phyloP scores from a whole-genome alignment of 2,797 vertebrate genomes.

The Epinephelus malabaricus region DNA sequence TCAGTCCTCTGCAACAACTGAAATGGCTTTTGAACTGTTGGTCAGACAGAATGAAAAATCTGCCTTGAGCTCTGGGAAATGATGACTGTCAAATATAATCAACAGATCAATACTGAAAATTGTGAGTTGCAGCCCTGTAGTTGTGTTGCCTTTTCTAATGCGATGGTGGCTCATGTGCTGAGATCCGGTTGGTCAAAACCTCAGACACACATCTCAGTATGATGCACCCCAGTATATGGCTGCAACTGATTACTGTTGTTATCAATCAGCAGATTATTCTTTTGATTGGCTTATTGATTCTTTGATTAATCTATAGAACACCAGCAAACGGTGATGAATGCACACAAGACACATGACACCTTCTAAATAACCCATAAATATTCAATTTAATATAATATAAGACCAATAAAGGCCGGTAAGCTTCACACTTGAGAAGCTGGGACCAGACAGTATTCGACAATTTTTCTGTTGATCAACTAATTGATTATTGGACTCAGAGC shows the following conservation, averaged over 20 bases:
- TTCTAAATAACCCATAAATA: background rate
- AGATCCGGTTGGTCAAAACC: background rate
- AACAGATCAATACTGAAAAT: background rate
- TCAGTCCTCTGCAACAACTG: background rate
- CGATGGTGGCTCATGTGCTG: background rate
- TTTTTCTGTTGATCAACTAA: too few species aligned
- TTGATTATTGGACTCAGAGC: too few species aligned
- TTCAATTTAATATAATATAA: too few species aligned
- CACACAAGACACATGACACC: background rate
- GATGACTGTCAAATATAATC: background rate
- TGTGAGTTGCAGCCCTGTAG: background rate
- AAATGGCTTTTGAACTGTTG: background rate
- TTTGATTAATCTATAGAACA: background rate
- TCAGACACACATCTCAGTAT: background rate
- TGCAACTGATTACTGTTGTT: background rate
- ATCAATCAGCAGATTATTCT: background rate
- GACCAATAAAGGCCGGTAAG: too few species aligned
- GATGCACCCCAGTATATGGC: background rate
- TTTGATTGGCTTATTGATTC: too few species aligned
- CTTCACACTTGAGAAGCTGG: too few species aligned
- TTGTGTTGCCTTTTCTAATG: background rate
- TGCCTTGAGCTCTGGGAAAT: background rate
- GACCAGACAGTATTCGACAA: too few species aligned
- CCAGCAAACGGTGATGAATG: background rate
- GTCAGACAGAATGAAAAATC: background rate